Conservation (phyloP, 2,113 vertebrate species). For the Anarhynchus alexandrinus region DNA sequence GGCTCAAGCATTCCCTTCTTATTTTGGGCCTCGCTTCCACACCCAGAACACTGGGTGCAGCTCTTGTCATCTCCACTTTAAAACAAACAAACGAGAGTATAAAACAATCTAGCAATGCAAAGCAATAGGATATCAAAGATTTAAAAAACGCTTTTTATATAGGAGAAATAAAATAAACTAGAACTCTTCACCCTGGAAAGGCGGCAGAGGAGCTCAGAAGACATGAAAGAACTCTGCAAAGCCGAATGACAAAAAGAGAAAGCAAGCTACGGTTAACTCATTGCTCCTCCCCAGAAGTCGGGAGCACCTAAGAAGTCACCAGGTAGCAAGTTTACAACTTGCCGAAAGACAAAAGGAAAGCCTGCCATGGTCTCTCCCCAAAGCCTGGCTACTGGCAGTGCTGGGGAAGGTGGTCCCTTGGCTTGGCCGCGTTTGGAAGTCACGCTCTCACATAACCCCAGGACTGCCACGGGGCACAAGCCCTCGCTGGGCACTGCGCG, state of each 20-base stretch:
- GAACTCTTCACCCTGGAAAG: background rate
- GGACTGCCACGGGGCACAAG: background rate
- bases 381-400: background rate
- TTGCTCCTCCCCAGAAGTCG: fast-evolving
- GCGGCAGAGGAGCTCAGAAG: background rate
- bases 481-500: fast-evolving
- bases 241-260: background rate
- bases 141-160: background rate
- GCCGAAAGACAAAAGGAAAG: background rate
- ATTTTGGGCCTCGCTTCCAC: background rate
- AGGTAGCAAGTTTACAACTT: background rate
- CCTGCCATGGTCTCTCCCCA: background rate
- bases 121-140: background rate
- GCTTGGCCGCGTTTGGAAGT: background rate
- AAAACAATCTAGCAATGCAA: background rate
- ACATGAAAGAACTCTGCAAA: background rate
- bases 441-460: background rate
- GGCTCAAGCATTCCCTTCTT: background rate
- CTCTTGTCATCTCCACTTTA: background rate
- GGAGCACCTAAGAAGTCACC: background rate
- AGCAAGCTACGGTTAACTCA: background rate
- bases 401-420: background rate
- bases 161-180: background rate
- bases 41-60: background rate
- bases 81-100: background rate